A percentile compares a stretch with the other conserved stretches of the same genome.
These are phyloP conservation scores for Oreochromis spilurus DNA, from an alignment of 2,113 vertebrate species.

Conservation along the genomic window DNA sequence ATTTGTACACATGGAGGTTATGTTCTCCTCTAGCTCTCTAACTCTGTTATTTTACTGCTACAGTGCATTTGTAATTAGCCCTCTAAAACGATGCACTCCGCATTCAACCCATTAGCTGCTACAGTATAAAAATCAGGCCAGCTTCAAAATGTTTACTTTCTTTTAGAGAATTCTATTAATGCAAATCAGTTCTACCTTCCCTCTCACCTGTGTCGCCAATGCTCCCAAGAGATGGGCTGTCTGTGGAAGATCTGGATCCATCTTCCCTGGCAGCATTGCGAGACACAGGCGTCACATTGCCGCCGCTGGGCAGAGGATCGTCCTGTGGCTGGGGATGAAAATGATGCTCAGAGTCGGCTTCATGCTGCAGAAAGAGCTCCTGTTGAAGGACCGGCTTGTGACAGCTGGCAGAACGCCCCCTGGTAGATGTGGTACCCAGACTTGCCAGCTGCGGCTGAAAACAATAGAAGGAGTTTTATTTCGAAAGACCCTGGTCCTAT, in stretches of 20 bases:
- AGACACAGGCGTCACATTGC: not conserved
- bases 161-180: not conserved
- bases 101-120: not conserved
- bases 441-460: constrained; percentile 70
- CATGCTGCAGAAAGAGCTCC: constrained; percentile 52
- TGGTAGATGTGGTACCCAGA: constrained; percentile 66
- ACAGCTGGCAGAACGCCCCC: constrained; percentile 53
- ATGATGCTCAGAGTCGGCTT: constrained; percentile 22
- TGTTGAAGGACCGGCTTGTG: constrained; percentile 67
- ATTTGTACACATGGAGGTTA: not conserved
- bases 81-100: not conserved
- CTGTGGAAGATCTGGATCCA: constrained; percentile 72
- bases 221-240: constrained; percentile 77
- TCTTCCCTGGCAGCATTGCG: not conserved
- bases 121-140: not conserved
- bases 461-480: not conserved
- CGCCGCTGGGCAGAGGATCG: not conserved
- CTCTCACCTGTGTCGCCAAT: constrained; percentile 76
- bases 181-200: not conserved
- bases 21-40: not conserved
- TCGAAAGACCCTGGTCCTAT: not conserved
- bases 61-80: not conserved
- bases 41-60: not conserved
- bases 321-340: not conserved
- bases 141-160: not conserved